Conservation (phyloP, 2,888 invertebrate genomes). For the Artemia sinica region DNA sequence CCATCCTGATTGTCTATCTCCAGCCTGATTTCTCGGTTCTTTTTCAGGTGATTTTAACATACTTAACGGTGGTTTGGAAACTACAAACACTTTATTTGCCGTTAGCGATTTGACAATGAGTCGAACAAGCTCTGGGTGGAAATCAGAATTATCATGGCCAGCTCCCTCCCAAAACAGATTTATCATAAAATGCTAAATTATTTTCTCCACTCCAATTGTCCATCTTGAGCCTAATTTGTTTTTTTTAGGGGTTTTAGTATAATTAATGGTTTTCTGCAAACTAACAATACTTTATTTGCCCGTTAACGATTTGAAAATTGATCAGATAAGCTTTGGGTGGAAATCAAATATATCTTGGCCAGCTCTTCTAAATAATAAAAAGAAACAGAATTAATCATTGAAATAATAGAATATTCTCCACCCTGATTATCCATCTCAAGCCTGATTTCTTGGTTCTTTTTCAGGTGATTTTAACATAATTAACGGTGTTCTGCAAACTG, state of each 20-base stretch:
- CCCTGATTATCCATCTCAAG: too few relatives aligned
- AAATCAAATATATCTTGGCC: conserved; percentile 89
- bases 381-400: too few relatives aligned
- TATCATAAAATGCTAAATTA: too few relatives aligned
- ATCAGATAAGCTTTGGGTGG: conserved; percentile 81
- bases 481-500: conserved; percentile 82
- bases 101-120: conserved; percentile 87
- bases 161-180: too few relatives aligned
- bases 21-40: too few relatives aligned
- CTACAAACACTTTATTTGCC: conserved; percentile 88
- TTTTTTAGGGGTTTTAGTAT: conserved; percentile 63
- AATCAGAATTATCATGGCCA: conserved; percentile 85
- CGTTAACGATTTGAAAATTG: conserved; percentile 89
- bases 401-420: too few relatives aligned
- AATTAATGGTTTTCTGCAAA: conserved; percentile 82
- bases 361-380: conserved; percentile 47
- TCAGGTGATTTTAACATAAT: conserved; percentile 79
- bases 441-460: conserved; percentile 25
- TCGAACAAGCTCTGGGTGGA: conserved; percentile 87
- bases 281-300: conserved; percentile 90
- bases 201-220: too few relatives aligned
- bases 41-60: conserved; percentile 68
- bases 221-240: too few relatives aligned
- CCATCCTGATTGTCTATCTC: too few relatives aligned
- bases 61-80: conserved; percentile 82